Evolutionary conservation across 2,797 vertebrate species (phyloP).

Genomic region (Selene dorsalis): DNA sequence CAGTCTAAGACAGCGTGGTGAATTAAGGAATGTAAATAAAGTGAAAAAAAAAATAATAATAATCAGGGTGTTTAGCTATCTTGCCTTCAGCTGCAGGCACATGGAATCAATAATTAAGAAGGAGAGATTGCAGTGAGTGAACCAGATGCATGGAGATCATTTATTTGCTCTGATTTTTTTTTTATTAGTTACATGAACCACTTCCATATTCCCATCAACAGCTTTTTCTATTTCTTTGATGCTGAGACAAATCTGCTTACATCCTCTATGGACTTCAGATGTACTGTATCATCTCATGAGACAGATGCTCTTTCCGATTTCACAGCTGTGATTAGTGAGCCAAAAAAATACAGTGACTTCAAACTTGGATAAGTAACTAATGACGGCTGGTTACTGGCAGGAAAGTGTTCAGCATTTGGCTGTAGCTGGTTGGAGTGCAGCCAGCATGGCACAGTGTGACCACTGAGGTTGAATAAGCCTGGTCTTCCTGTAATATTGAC

Average conservation of each 20-base stretch:
- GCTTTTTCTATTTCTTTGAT: background rate
- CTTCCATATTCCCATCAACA: background rate
- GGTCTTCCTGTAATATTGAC: background rate
- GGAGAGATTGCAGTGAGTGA: background rate
- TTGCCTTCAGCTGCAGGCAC: background rate
- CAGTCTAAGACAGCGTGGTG: background rate
- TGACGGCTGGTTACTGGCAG: background rate
- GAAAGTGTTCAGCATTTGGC: background rate
- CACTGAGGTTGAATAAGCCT: background rate
- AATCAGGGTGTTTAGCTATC: background rate
- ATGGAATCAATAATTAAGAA: background rate
- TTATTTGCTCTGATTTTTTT: background rate
- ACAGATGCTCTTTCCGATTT: background rate
- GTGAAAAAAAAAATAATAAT: too few relatives aligned
- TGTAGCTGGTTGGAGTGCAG: conserved; percentile 3
- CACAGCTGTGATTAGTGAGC: background rate
- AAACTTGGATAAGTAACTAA: background rate
- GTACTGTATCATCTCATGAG: background rate
- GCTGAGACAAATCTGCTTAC: background rate
- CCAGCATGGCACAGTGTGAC: background rate
- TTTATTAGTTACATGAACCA: background rate
- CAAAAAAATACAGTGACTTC: background rate
- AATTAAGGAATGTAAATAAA: background rate
- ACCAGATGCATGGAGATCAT: background rate
- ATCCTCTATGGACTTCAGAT: background rate